Evolutionary conservation across 2,113 vertebrate genomes (phyloP).

Genomic region (Hippocampus barbouri): DNA sequence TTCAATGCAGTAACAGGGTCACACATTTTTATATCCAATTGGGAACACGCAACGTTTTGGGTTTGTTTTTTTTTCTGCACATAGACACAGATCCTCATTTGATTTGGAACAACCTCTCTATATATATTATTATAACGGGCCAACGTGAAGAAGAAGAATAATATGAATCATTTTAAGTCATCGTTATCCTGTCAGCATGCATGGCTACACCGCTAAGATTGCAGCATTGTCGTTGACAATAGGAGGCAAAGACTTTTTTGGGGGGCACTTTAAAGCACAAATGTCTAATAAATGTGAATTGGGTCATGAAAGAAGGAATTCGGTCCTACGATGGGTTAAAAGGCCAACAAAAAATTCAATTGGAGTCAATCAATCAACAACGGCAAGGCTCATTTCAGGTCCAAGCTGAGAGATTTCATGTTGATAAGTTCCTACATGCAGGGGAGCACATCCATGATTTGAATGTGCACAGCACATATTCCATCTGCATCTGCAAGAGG

Average conservation of each 20-base stretch:
- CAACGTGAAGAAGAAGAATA: neutral
- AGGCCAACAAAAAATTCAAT: neutral
- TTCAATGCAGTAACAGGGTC: conserved; percentile 37
- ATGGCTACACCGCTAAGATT: neutral
- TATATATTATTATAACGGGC: neutral
- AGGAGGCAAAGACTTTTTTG: neutral
- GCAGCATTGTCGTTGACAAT: neutral
- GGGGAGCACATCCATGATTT: neutral
- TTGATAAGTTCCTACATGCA: conserved; percentile 9
- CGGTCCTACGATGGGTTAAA: neutral
- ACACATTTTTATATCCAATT: conserved; percentile 4
- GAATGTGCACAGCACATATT: conserved; percentile 14
- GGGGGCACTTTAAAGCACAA: neutral
- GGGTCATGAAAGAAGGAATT: no score
- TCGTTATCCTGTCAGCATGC: neutral
- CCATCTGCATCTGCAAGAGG: conserved; percentile 23
- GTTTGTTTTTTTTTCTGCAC: neutral
- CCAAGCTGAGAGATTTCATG: neutral
- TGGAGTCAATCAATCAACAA: neutral
- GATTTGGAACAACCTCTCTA: neutral
- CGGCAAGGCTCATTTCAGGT: neutral
- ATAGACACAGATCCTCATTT: neutral
- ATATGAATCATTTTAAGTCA: neutral
- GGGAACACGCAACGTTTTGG: neutral
- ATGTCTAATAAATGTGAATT: neutral